Evolutionary conservation across 2,113 vertebrate genomes (phyloP).

Genomic region (Physeter macrocephalus): DNA sequence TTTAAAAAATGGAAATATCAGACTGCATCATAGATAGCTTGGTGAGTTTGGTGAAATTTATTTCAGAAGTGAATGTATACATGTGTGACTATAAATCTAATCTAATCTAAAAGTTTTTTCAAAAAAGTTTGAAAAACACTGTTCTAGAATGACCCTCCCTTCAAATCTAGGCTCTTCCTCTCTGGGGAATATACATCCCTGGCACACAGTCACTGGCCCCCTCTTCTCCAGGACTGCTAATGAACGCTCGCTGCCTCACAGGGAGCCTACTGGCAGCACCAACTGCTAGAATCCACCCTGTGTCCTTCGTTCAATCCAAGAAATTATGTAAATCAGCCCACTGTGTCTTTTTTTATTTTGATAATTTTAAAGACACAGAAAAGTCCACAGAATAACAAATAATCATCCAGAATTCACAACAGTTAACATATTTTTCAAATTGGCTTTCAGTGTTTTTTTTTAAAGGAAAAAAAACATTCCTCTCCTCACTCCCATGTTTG

Average conservation of each 20-base stretch:
- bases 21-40: neutral
- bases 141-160: neutral
- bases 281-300: neutral
- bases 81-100: neutral
- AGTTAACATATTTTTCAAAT: neutral
- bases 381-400: neutral
- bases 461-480: neutral
- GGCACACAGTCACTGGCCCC: rapidly evolving
- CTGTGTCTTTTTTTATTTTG: neutral
- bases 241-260: rapidly evolving
- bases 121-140: neutral
- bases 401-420: neutral
- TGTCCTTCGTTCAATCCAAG: neutral
- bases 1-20: neutral
- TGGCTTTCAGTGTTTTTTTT: neutral
- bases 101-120: too few species aligned
- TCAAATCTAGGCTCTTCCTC: neutral
- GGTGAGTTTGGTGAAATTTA: neutral
- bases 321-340: neutral
- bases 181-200: neutral
- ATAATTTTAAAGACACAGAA: neutral
- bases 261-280: neutral
- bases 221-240: neutral
- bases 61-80: neutral
- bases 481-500: rapidly evolving